These are phyloP conservation scores for Atherinomorus stipes DNA, from an alignment of 2,113 vertebrate genomes.

Conservation along the genomic window DNA sequence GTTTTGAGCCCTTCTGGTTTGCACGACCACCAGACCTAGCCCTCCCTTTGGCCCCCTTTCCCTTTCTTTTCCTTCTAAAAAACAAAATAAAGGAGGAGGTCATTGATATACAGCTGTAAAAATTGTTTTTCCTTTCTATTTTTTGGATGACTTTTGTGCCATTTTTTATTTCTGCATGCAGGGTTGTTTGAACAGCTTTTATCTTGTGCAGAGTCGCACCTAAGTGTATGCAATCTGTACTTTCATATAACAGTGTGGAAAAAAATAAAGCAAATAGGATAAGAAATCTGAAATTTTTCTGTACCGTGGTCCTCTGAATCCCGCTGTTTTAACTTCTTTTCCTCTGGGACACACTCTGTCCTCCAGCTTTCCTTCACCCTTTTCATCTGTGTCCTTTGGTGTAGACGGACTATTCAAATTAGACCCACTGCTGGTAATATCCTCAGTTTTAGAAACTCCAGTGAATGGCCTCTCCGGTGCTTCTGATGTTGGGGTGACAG, in stretches of 20 bases:
- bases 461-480: slow-evolving; percentile 36
- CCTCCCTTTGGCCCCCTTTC: slow-evolving; percentile 79
- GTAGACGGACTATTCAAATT: slow-evolving; percentile 27
- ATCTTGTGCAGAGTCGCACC: not conserved
- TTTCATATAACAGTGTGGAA: slow-evolving; percentile 38
- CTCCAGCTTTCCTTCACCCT: slow-evolving; percentile 59
- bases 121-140: not conserved
- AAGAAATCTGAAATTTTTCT: not conserved
- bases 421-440: slow-evolving; percentile 14
- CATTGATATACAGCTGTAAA: slow-evolving; percentile 14
- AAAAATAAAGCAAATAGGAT: not conserved
- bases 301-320: slow-evolving; percentile 83
- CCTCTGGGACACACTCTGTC: slow-evolving; percentile 73
- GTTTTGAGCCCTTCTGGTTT: slow-evolving; percentile 69
- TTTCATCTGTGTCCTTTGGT: slow-evolving; percentile 37
- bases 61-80: slow-evolving; percentile 83
- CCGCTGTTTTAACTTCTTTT: slow-evolving; percentile 81
- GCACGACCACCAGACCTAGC: slow-evolving; percentile 70
- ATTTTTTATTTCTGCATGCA: not conserved
- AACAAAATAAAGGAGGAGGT: slow-evolving; percentile 43
- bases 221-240: slow-evolving; percentile 12
- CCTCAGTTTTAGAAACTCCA: slow-evolving; percentile 39
- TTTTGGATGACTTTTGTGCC: not conserved
- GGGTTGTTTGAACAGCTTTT: not conserved
- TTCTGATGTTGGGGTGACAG: slow-evolving; percentile 61